A percentile compares a stretch with the other conserved stretches of the same genome.
These are phyloP conservation scores for Aproaerema taeniolella DNA, from an alignment of 2,888 invertebrate species.

Conservation along the genomic window DNA sequence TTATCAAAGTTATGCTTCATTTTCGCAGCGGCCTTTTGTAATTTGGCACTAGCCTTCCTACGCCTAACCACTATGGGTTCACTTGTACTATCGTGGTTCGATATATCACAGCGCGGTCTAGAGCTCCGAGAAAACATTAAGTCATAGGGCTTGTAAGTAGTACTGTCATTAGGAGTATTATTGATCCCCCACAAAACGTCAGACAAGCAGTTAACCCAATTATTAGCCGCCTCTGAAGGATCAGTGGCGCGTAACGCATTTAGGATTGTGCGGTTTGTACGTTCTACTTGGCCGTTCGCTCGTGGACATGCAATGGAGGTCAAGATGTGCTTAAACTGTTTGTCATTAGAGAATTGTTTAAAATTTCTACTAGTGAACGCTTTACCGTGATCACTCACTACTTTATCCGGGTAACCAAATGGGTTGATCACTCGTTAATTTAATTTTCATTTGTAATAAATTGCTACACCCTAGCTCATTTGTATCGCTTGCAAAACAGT, in stretches of 20 bases:
- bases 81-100: neutral
- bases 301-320: neutral
- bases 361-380: too few relatives aligned
- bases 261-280: neutral
- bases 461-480: slow-evolving; percentile 22
- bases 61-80: slow-evolving; percentile 1
- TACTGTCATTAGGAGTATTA: slow-evolving; percentile 21
- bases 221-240: slow-evolving; percentile 22
- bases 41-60: neutral
- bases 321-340: neutral
- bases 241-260: slow-evolving; percentile 16
- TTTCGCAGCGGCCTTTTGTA: neutral
- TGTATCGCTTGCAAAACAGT: slow-evolving; percentile 20
- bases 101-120: slow-evolving; percentile 12
- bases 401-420: too few relatives aligned
- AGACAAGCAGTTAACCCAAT: slow-evolving; percentile 23
- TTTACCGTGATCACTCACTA: too few relatives aligned
- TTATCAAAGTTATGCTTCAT: slow-evolving; percentile 6
- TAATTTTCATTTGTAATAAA: slow-evolving; percentile 23
- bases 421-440: slow-evolving; percentile 16
- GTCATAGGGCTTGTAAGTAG: slow-evolving; percentile 21
- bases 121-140: slow-evolving; percentile 22
- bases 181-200: slow-evolving; percentile 28
- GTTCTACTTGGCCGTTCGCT: neutral
- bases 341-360: neutral